Base-by-base conservation (phyloP, 2,797 vertebrate genomes). In the Morelia viridis region DNA sequence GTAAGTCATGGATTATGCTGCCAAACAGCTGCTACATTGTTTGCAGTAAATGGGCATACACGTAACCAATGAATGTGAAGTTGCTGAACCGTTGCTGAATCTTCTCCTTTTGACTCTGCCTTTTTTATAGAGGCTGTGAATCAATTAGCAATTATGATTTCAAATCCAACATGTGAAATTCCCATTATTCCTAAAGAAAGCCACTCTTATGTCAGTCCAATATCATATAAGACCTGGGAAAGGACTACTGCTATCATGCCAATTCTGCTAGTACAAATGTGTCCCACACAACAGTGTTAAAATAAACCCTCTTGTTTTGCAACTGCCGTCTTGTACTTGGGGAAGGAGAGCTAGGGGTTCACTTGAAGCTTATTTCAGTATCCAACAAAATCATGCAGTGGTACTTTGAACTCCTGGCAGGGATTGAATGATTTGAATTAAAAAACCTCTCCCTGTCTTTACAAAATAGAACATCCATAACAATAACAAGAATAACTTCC, bases 1-100 rank as follows among this genome's bases (percentile, higher is more conserved):
- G 22, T 13, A 80, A 88, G 22, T 88, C 87, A 92, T 15, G 58
- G 46, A 62, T 22, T 26, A 56, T 35, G 22, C 86, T 83, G 35
- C 68, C 91, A 91, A 83, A 84, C 86, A 88, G 91, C 56, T 93
- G 76, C 83, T 0, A 0, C 56, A 93, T 62, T 93, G 92, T 94
- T 61, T 93, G 26, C 87, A 61, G 92, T 92, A 60, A 87, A 57
- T 83, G 85, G 84, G n/a, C 6, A 9, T 17, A 8, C 65, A 58
- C 35, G 57, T 85, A 90, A 86, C 50, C 50, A 57, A 88, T 92
- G 22, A 91, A 91, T 61, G 57, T 87, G 57, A 83, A 91, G 24
- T 24, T 46, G 56, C 60, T 64, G 22, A 11, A 88, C 2, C 11
- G 58, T 71, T 50, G 41, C 50, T 93, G 76, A 94, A 84, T 68